Percentiles rank a stretch among this genome's conserved stretches.
phyloP scores from a whole-genome alignment of 2,797 vertebrate species.

The Remorina albescens region DNA sequence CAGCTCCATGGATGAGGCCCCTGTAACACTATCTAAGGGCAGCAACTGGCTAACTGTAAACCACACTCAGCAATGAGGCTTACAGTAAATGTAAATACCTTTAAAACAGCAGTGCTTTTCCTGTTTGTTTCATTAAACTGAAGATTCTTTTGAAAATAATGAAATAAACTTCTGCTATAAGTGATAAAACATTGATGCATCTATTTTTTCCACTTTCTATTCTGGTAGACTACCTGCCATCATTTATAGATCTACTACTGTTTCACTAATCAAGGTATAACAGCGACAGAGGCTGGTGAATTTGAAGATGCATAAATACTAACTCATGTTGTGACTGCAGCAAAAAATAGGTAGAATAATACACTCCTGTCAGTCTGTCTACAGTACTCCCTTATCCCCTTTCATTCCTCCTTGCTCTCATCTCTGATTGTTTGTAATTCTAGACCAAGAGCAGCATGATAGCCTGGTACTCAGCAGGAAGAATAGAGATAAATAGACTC shows the following conservation, averaged over 20 bases:
- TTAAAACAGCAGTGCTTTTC: background rate
- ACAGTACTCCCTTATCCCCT: conserved; percentile 19
- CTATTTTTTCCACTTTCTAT: background rate
- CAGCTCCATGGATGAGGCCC: conserved; percentile 26
- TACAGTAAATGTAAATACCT: background rate
- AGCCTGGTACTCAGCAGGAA: conserved; percentile 34
- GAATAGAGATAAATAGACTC: conserved; percentile 65
- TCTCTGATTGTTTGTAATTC: conserved; percentile 66
- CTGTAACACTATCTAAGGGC: conserved; percentile 44
- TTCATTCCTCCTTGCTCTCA: conserved; percentile 33
- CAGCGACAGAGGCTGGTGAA: background rate
- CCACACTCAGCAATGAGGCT: conserved; percentile 8
- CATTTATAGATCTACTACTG: background rate
- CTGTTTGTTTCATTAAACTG: background rate
- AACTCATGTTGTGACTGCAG: conserved; percentile 2
- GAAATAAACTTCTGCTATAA: background rate
- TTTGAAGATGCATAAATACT: conserved; percentile 9
- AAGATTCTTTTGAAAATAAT: background rate
- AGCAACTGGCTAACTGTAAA: conserved; percentile 11
- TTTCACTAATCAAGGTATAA: background rate
- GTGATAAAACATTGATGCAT: background rate
- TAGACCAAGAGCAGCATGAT: conserved; percentile 43
- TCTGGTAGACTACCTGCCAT: background rate
- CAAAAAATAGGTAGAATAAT: conserved; percentile 17
- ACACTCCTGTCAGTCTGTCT: conserved; percentile 19